Percentiles rank a stretch among this genome's conserved stretches.
These are phyloP conservation scores for Galagoides demidoff DNA, from an alignment of 2,797 vertebrate genomes.

Conservation along the genomic window DNA sequence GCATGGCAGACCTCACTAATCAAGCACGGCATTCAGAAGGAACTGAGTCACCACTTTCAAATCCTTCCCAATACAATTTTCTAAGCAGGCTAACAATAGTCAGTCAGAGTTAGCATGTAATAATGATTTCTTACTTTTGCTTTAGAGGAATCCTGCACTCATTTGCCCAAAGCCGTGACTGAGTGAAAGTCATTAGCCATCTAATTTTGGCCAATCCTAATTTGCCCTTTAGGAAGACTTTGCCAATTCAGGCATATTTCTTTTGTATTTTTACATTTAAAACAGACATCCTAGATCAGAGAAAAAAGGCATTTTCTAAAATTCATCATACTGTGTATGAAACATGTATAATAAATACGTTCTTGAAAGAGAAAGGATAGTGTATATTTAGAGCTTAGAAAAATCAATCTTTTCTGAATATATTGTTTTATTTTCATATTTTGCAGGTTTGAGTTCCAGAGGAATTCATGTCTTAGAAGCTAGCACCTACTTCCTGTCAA, in stretches of 20 bases:
- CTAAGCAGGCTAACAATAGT: too few relatives aligned
- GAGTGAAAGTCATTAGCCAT: not conserved
- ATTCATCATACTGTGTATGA: not conserved
- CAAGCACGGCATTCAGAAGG: not conserved
- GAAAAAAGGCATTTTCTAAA: not conserved
- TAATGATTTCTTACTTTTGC: not conserved
- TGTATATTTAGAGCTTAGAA: not conserved
- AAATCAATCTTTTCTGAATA: not conserved
- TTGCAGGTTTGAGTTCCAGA: constrained; percentile 86
- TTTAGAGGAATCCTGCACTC: not conserved
- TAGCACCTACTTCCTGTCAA: not conserved
- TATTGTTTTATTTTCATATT: constrained; percentile 10
- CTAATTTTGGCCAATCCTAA: not conserved
- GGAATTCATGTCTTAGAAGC: constrained; percentile 51
- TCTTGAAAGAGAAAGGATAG: not conserved
- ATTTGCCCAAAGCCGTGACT: not conserved
- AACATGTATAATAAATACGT: not conserved
- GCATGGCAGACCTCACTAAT: not conserved
- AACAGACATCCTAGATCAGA: not conserved
- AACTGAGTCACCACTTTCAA: not conserved
- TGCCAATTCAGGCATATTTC: not conserved
- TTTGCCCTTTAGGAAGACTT: not conserved
- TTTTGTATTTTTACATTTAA: not conserved
- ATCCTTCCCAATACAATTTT: not conserved
- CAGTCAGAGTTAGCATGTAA: not conserved